Percentiles rank a stretch among this genome's conserved stretches.
phyloP scores from a whole-genome alignment of 2,113 vertebrate genomes.

The Proterorhinus semilunaris region DNA sequence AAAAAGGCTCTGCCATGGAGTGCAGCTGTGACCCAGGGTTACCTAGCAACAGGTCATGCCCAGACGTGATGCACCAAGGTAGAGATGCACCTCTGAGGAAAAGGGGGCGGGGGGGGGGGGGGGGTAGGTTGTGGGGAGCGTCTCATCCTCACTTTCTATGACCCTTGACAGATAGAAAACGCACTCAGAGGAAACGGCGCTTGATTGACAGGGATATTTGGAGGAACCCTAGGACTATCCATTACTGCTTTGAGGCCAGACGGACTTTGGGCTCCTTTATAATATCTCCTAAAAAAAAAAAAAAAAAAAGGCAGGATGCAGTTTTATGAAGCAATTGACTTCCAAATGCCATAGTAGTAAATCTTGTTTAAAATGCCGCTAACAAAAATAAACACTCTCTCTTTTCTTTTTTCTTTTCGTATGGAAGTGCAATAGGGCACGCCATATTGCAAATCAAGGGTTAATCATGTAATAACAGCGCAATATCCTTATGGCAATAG shows the following conservation, averaged over 20 bases:
- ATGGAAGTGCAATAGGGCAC: neutral
- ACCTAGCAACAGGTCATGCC: constrained; percentile 86
- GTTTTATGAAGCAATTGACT: constrained; percentile 21
- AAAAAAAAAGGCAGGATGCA: neutral
- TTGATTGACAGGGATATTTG: constrained; percentile 79
- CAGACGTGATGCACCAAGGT: constrained; percentile 79
- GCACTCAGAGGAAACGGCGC: constrained; percentile 76
- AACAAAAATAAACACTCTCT: neutral
- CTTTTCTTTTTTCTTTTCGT: neutral
- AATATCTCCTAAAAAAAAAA: neutral
- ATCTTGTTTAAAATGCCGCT: neutral
- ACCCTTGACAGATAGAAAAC: constrained; percentile 81
- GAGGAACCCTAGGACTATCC: constrained; percentile 56
- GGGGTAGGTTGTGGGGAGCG: constrained; percentile 51
- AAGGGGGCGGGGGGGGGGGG: constrained; percentile 51
- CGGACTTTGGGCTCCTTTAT: constrained; percentile 21
- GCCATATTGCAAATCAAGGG: no score
- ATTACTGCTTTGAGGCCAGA: constrained; percentile 36
- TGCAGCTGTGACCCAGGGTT: constrained; percentile 85
- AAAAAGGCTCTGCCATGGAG: constrained; percentile 74
- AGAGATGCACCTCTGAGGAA: constrained; percentile 77
- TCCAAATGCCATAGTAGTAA: constrained; percentile 2
- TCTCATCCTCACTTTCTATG: constrained; percentile 75
- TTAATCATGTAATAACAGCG: no score
- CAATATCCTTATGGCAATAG: no score